phyloP scores from a whole-genome alignment of 1,140 invertebrate species.

The Littorina saxatilis region DNA sequence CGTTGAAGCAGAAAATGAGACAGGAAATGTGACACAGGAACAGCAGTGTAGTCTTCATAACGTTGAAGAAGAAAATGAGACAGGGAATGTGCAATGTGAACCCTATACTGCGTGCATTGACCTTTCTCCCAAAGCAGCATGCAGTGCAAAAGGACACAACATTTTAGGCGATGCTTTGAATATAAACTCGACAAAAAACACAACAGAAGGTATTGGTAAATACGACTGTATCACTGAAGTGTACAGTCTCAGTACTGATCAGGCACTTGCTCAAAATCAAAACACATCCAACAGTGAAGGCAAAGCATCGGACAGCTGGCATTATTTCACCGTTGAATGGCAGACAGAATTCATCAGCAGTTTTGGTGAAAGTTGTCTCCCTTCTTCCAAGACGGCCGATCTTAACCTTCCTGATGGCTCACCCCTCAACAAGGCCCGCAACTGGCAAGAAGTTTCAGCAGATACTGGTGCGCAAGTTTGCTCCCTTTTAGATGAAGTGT shows the following conservation, averaged over 20 bases:
- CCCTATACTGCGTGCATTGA: too few species aligned
- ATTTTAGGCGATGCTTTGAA: too few species aligned
- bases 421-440: slow-evolving; percentile 64
- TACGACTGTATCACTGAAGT: too few species aligned
- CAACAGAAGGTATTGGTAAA: too few species aligned
- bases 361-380: slow-evolving; percentile 61
- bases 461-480: slow-evolving; percentile 56
- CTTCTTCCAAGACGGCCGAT: slow-evolving; percentile 55
- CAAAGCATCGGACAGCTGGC: neutral
- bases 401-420: slow-evolving; percentile 43
- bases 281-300: neutral
- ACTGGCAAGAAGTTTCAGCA: slow-evolving; percentile 62
- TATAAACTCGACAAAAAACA: too few species aligned
- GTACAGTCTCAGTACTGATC: too few species aligned
- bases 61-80: too few species aligned
- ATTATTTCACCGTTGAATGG: slow-evolving; percentile 64
- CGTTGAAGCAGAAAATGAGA: too few species aligned
- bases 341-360: slow-evolving; percentile 46
- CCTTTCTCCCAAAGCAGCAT: too few species aligned
- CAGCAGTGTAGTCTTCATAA: neutral
- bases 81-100: too few species aligned
- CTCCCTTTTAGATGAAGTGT: slow-evolving; percentile 50
- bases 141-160: too few species aligned
- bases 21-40: neutral
- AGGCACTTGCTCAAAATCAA: too few species aligned